phyloP scores from a whole-genome alignment of 2,797 vertebrate genomes.

The Bradypus variegatus region DNA sequence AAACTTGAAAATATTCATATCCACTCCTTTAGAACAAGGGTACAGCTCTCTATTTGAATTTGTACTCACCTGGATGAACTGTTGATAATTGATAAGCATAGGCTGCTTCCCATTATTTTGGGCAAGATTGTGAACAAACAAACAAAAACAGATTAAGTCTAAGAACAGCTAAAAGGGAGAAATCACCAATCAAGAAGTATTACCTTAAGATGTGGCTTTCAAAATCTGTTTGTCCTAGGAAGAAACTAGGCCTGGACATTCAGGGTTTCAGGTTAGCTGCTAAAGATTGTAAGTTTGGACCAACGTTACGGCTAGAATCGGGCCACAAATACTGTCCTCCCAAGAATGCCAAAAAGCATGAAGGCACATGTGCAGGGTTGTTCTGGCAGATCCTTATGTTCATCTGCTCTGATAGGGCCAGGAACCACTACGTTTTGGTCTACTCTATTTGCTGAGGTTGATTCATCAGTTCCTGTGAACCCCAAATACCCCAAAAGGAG shows the following conservation, averaged over 20 bases:
- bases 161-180: not conserved
- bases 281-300: not conserved
- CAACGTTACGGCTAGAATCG: not conserved
- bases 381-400: not conserved
- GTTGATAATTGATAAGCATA: not conserved
- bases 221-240: not conserved
- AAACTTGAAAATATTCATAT: conserved; percentile 11
- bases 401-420: not conserved
- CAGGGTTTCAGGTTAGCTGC: not conserved
- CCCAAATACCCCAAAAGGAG: not conserved
- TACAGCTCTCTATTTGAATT: not conserved
- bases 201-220: not conserved
- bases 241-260: conserved; percentile 8
- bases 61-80: not conserved
- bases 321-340: not conserved
- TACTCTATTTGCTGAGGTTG: not conserved
- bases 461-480: not conserved
- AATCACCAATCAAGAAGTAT: not conserved
- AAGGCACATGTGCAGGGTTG: not conserved
- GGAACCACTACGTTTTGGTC: not conserved
- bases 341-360: not conserved
- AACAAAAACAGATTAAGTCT: not conserved
- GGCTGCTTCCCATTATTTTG: not conserved
- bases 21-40: not conserved
- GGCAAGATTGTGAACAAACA: not conserved